Evolutionary conservation across 2,113 vertebrate species (phyloP), one percentile per base, ranked within the genome.

Genomic region (Myrmophylax atrothorax): DNA sequence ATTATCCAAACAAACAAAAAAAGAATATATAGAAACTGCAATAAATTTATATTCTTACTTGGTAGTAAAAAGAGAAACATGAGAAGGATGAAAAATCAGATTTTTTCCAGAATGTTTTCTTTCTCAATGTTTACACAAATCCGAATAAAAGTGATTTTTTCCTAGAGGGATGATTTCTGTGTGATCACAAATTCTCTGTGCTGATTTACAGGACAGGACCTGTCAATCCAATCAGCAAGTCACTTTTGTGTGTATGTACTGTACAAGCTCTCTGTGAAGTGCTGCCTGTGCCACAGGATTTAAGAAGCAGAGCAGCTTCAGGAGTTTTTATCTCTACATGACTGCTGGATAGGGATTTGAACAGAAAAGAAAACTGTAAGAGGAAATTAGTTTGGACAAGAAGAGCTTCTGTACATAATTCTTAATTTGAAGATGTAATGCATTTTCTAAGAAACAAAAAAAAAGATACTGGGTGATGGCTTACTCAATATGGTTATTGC

Each of bases 371-470:
- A 82, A 92, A 83, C 62, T 91, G 56, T 66, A 87, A 88, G 62
- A 95, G 56, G 44, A 97, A 96, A 95, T 89, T 95, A 83, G 44
- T 64, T 96, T 91, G 58, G 72, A 94, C 89, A 95, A 93, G 52
- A 97, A 90, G 78, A 90, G 87, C n/a, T 95, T 96, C 91, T 97
- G 77, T 55, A 95, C 31, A 59, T 90, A 97, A 95, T 97, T 95
- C 82, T 96, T 96, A 97, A 96, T 91, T 96, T 96, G 64, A 96
- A 92, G 94, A 88, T 87, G 53, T 96, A 95, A 94, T 78, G 29
- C 47, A 74, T 35, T 84, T 52, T 94, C 44, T 83, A 86, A 75
- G 58, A 95, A 92, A 97, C 20, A 63, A 37, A 74, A 75, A 74
- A 75, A 69, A 62, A 67, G 24, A 90, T 82, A 64, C 12, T 38